Evolutionary conservation across 2,113 vertebrate species (phyloP).

Genomic region (Tyto alba): DNA sequence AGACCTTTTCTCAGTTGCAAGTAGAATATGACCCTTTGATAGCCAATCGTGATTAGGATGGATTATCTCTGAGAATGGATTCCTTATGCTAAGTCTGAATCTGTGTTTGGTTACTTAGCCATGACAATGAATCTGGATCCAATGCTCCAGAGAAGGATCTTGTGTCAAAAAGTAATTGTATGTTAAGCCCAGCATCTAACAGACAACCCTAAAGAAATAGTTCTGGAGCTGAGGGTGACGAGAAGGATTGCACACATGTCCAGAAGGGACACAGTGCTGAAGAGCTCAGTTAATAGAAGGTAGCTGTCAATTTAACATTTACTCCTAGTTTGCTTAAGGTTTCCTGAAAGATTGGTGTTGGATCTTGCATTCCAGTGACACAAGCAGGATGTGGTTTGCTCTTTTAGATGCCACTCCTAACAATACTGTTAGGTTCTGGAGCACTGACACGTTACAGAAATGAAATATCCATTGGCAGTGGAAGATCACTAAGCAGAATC

Average conservation of each 20-base stretch:
- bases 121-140: neutral
- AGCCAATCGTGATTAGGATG: neutral
- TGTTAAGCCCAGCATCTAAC: rapidly evolving
- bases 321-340: neutral
- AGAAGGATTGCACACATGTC: neutral
- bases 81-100: neutral
- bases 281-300: neutral
- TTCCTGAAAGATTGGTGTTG: neutral
- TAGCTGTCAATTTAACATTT: neutral
- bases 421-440: neutral
- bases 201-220: neutral
- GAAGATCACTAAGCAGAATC: neutral
- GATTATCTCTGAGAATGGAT: neutral
- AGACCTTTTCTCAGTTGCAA: rapidly evolving
- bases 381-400: neutral
- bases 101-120: neutral
- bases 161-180: neutral
- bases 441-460: neutral
- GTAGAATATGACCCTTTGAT: neutral
- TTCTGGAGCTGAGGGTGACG: neutral
- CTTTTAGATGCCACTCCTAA: neutral
- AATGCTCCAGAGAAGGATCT: neutral
- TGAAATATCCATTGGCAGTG: neutral
- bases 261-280: neutral
- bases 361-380: neutral